Evolutionary conservation across 64 coral and sea anemone species (phyloP).

Genomic region (Acropora yongei): DNA sequence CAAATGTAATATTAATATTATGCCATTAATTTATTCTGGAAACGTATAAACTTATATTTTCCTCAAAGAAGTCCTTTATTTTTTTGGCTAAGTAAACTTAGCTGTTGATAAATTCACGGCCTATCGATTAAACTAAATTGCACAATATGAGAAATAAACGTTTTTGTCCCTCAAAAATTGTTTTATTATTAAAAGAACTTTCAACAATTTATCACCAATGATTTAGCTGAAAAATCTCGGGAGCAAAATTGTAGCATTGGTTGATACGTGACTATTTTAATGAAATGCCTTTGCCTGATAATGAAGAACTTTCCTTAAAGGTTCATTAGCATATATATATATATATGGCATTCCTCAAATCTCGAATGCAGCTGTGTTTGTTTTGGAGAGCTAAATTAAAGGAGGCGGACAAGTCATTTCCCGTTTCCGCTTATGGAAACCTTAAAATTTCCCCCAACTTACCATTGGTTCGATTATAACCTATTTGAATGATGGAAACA

Average conservation of each 20-base stretch:
- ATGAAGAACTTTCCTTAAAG: not conserved
- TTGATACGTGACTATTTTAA: not conserved
- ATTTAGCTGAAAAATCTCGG: no score
- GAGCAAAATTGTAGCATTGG: no score
- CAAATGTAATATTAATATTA: not conserved
- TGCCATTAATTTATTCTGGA: not conserved
- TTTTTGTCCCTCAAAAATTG: no score
- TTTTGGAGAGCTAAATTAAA: not conserved
- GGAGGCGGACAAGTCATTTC: not conserved
- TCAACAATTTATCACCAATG: no score
- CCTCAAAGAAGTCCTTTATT: not conserved
- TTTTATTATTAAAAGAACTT: no score
- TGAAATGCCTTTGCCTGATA: constrained; percentile 1
- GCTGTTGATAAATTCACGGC: not conserved
- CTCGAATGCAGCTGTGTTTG: constrained; percentile 6
- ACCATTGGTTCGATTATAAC: not conserved
- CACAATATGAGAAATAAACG: no score
- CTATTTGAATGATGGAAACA: not conserved
- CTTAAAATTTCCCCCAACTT: constrained; percentile 4
- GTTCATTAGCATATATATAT: constrained; percentile 3
- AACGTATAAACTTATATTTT: not conserved
- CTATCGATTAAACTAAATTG: no score
- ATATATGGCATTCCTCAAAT: not conserved
- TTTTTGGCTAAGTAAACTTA: not conserved
- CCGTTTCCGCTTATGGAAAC: not conserved